Percentiles rank a stretch among this genome's conserved stretches.
Evolutionary conservation across 2,797 vertebrate species (phyloP).

Genomic region (Lepus townsendii): DNA sequence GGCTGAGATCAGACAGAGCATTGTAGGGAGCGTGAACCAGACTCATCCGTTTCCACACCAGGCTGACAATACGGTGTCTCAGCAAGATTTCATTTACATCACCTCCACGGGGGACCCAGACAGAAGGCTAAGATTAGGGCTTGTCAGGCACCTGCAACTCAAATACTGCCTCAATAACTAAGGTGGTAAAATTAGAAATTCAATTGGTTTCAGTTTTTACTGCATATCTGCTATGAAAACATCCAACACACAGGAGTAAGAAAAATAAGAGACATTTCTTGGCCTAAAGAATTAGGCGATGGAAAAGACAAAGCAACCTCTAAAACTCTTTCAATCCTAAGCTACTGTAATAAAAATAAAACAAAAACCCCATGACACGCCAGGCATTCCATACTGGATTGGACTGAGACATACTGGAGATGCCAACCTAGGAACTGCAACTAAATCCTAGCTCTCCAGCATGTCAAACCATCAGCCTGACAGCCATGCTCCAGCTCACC

Average conservation of each 20-base stretch:
- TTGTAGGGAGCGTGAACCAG: slow-evolving; percentile 29
- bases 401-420: neutral
- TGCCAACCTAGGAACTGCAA: neutral
- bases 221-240: neutral
- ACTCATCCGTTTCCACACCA: neutral
- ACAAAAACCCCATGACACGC: neutral
- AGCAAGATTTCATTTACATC: slow-evolving; percentile 6
- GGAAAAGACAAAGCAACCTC: neutral
- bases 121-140: too few relatives aligned
- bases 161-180: neutral
- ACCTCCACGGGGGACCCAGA: neutral
- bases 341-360: neutral
- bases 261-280: neutral
- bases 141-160: neutral
- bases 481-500: neutral
- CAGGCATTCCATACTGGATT: neutral
- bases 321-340: neutral
- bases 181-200: neutral
- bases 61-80: neutral
- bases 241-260: neutral
- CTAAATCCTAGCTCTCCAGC: neutral
- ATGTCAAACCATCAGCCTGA: neutral
- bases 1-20: neutral
- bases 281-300: neutral
- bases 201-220: slow-evolving; percentile 29